These are phyloP conservation scores for Pharmacophagus antenor DNA, from an alignment of 2,888 invertebrate species.

Conservation along the genomic window DNA sequence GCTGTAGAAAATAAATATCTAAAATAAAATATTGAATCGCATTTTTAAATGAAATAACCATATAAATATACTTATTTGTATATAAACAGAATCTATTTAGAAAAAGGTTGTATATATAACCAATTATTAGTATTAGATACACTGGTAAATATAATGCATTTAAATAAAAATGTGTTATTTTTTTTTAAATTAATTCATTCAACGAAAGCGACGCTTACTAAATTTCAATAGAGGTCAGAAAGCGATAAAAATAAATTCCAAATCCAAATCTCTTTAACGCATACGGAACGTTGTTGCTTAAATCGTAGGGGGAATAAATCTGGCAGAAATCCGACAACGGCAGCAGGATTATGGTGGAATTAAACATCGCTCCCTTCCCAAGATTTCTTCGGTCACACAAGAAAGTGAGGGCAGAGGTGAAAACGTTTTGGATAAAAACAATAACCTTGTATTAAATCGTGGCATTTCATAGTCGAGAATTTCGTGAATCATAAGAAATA, in stretches of 20 bases:
- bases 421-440: constrained; percentile 36
- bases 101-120: too few species aligned
- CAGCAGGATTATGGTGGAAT: constrained; percentile 32
- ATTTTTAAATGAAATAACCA: too few species aligned
- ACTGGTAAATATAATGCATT: too few species aligned
- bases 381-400: constrained; percentile 29
- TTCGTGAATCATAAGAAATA: constrained; percentile 36
- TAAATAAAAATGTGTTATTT: neutral
- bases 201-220: neutral
- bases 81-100: too few species aligned
- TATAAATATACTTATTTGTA: too few species aligned
- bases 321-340: constrained; percentile 32
- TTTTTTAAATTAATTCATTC: neutral
- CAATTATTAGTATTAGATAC: too few species aligned
- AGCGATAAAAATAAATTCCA: constrained; percentile 16
- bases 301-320: constrained; percentile 28
- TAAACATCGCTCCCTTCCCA: constrained; percentile 23
- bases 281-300: constrained; percentile 19
- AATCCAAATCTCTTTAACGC: constrained; percentile 21
- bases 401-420: constrained; percentile 30
- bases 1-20: too few species aligned
- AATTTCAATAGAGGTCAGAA: constrained; percentile 1
- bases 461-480: constrained; percentile 36
- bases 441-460: constrained; percentile 38
- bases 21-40: too few species aligned